Conservation (phyloP, 2,888 invertebrate species). For the Aspidiotus rigidus region DNA sequence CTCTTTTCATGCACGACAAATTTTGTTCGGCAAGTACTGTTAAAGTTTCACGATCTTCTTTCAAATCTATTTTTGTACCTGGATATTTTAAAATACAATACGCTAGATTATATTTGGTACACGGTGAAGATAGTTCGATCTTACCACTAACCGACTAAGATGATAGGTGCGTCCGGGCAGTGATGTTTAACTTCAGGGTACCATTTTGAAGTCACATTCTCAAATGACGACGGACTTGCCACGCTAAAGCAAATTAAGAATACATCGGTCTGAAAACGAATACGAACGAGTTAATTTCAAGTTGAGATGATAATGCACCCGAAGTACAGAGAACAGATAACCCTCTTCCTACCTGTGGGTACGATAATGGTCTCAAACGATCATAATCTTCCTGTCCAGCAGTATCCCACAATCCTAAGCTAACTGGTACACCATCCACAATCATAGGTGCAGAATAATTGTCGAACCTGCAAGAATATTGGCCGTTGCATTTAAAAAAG, state of each 20-base stretch:
- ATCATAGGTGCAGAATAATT: slow-evolving; percentile 99
- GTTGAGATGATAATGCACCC: neutral
- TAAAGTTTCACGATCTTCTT: slow-evolving; percentile 93
- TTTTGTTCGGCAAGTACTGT: slow-evolving; percentile 86
- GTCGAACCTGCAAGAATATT: slow-evolving; percentile 66
- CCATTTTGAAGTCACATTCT: slow-evolving; percentile 99
- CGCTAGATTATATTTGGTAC: slow-evolving; percentile 36
- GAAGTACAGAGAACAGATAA: neutral
- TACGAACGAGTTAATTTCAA: neutral
- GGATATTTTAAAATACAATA: slow-evolving; percentile 16
- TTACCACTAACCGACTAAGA: slow-evolving; percentile 76
- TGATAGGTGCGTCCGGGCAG: slow-evolving; percentile 97
- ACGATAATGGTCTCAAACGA: slow-evolving; percentile 86
- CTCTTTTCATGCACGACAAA: slow-evolving; percentile 88
- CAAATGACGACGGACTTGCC: slow-evolving; percentile 97
- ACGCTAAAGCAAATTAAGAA: slow-evolving; percentile 99
- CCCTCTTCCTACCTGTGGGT: slow-evolving; percentile 60
- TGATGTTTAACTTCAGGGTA: slow-evolving; percentile 99
- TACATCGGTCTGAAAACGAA: slow-evolving; percentile 77
- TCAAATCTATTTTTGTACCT: slow-evolving; percentile 97
- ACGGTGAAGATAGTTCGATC: neutral
- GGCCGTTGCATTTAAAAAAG: no score
- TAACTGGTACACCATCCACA: slow-evolving; percentile 94
- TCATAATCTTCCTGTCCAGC: slow-evolving; percentile 98
- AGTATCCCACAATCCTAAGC: slow-evolving; percentile 95